These are phyloP conservation scores for Ptilodon capucinus DNA, from an alignment of 2,888 invertebrate species.

Conservation along the genomic window DNA sequence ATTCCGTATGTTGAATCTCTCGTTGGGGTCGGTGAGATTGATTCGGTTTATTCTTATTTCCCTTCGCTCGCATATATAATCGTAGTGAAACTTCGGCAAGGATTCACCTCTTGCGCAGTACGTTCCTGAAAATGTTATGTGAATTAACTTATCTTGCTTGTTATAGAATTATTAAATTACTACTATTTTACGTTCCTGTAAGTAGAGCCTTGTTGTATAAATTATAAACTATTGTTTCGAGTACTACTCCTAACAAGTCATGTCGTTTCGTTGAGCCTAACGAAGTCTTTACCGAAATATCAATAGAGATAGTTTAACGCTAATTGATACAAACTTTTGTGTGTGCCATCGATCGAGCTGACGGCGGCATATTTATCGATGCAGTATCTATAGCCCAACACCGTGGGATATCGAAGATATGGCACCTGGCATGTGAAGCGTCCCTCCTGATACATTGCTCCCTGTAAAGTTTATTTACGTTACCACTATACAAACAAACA, in stretches of 20 bases:
- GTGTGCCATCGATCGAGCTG: constrained; percentile 63
- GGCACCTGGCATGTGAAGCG: constrained; percentile 69
- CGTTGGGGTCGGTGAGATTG: constrained; percentile 71
- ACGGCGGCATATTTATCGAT: constrained; percentile 71
- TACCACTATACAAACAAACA: too few relatives aligned
- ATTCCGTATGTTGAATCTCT: constrained; percentile 69
- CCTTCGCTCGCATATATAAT: constrained; percentile 71
- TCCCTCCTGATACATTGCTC: constrained; percentile 75
- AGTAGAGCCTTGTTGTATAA: too few relatives aligned
- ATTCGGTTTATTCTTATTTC: constrained; percentile 70
- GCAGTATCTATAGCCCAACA: constrained; percentile 67
- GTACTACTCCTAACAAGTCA: too few relatives aligned
- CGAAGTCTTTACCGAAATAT: too few relatives aligned
- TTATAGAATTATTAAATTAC: too few relatives aligned
- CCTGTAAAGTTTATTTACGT: too few relatives aligned
- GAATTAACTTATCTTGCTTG: too few relatives aligned
- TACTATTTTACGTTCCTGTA: too few relatives aligned
- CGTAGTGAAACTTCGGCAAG: constrained; percentile 73
- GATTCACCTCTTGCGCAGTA: constrained; percentile 68
- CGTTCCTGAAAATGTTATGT: constrained; percentile 59
- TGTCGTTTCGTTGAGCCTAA: too few relatives aligned
- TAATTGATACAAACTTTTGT: constrained; percentile 57
- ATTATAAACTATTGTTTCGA: too few relatives aligned
- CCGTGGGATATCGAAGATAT: constrained; percentile 63
- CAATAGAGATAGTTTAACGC: background rate